Base-by-base conservation (phyloP, 2,797 vertebrate species). In the Ceryle rudis region DNA sequence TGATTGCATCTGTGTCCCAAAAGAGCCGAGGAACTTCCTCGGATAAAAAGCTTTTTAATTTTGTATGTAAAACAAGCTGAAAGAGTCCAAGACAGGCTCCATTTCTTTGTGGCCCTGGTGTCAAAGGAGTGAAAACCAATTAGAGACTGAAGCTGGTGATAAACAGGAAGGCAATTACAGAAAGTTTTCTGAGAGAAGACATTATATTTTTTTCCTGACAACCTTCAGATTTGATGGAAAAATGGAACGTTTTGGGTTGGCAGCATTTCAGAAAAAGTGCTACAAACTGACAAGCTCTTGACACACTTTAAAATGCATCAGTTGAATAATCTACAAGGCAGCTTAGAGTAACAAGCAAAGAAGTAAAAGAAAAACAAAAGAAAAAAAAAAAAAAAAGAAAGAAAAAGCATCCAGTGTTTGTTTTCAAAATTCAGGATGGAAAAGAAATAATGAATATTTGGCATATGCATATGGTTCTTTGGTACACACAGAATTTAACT, bases 241-340 rank as follows among this genome's bases (percentile, higher is more conserved):
- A 87, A 86, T 75, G 23, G 49, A 95, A 90, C 2, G 3, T 62
- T 84, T 88, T 77, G 22, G 9, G 35, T 16, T 89, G 73, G 54
- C 82, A 90, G 70, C 31, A 52, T 90, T 96, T 91, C 90, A 97
- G 86, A 61, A 85, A 80, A 79, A 72, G 52, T n/a, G 42, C 31
- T 78, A 60, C 47, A 73, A 89, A 92, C 41, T 91, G 92, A 91
- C 64, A 89, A 74, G 52, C 54, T 81, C 71, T 74, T 94, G 92
- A 93, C 86, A 82, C 33, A 35, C 16, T 93, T 88, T 46, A 81
- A 95, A 96, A 89, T 71, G 35, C n/a, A 55, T 41, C 4, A 2
- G 19, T 69, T 82, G 18, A 80, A 67, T 31, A 90, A 84, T 61
- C 58, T 55, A 61, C 42, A 65, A 81, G 54, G 46, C 35, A 66